Conservation (phyloP, 2,797 vertebrate species). For the Gobio occitaniae region DNA sequence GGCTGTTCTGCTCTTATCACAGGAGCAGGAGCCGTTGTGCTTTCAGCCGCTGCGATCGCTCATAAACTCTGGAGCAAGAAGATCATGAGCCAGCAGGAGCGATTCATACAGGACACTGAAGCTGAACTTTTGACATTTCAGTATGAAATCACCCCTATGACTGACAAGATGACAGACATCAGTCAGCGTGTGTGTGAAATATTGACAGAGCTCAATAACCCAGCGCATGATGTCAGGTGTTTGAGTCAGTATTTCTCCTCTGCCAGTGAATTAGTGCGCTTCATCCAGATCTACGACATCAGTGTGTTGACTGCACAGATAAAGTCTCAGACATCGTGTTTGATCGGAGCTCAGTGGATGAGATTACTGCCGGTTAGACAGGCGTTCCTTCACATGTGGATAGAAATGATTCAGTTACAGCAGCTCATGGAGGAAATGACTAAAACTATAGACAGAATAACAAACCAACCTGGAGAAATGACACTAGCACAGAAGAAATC, state of each 20-base stretch:
- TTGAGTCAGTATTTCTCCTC: background rate
- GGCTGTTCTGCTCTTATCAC: background rate
- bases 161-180: background rate
- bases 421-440: background rate
- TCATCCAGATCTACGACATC: background rate
- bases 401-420: background rate
- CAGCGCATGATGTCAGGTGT: background rate
- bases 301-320: background rate
- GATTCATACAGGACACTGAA: background rate
- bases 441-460: background rate
- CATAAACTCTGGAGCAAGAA: background rate
- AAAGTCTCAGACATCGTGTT: background rate
- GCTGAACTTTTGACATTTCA: background rate
- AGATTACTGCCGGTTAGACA: background rate
- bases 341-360: background rate
- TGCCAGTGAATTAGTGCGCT: constrained; percentile 15
- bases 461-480: background rate
- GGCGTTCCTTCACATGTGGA: background rate
- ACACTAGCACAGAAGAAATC: too few species aligned
- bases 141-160: background rate
- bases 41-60: background rate
- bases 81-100: background rate
- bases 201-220: background rate
- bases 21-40: background rate
- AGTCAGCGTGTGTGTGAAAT: background rate